These are phyloP conservation scores for Ispidina lecontei DNA, from an alignment of 2,797 vertebrate genomes.

Conservation along the genomic window DNA sequence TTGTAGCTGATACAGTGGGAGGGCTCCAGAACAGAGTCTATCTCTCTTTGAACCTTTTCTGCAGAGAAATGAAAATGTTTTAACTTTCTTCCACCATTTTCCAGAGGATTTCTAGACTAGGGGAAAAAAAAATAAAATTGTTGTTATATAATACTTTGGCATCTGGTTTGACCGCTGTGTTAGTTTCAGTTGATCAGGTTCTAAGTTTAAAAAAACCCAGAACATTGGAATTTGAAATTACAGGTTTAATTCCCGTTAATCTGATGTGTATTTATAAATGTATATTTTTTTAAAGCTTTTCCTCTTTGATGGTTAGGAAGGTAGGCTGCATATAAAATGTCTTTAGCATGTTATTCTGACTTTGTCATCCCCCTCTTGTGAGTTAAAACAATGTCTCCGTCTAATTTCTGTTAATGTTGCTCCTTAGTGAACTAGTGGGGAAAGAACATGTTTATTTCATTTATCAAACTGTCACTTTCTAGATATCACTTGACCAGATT, in stretches of 20 bases:
- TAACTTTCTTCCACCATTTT: fast-evolving
- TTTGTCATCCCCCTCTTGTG: background rate
- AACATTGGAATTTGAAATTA: background rate
- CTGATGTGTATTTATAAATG: background rate
- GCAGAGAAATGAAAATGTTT: background rate
- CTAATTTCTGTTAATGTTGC: background rate
- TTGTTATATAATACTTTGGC: background rate
- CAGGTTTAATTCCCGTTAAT: background rate
- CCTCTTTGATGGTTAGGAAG: background rate
- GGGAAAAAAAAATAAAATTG: background rate
- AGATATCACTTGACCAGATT: background rate
- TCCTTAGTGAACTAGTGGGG: background rate
- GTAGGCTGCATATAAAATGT: background rate
- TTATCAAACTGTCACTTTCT: background rate
- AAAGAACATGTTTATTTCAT: background rate
- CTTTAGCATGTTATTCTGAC: background rate
- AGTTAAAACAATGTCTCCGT: background rate
- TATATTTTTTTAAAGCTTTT: background rate
- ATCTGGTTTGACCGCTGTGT: background rate
- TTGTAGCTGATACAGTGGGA: conserved; percentile 44
- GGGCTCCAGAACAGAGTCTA: conserved; percentile 46
- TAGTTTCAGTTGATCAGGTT: background rate
- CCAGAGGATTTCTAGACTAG: background rate
- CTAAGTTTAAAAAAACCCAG: background rate
- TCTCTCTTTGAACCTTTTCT: conserved; percentile 71